Percentiles rank a stretch among this genome's conserved stretches.
These are phyloP conservation scores for Sebastes kiyomatsui DNA, from an alignment of 2,797 vertebrate species.

Conservation along the genomic window DNA sequence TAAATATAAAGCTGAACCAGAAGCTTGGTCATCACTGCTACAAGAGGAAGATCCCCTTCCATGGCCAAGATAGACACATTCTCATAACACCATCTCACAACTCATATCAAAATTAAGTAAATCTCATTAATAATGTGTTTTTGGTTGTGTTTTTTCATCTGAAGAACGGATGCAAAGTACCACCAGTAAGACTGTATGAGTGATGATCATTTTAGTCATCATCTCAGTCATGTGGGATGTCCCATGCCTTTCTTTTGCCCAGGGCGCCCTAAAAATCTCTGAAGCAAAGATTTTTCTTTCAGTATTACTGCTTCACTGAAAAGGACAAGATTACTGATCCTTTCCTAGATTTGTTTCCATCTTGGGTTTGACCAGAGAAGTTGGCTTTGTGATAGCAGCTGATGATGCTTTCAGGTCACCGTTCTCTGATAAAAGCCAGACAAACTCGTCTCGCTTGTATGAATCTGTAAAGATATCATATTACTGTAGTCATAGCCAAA, in stretches of 20 bases:
- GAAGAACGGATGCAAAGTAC: neutral
- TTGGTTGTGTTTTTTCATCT: neutral
- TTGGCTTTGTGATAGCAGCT: neutral
- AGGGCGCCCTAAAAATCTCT: neutral
- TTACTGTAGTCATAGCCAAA: neutral
- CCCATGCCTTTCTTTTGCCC: slow-evolving; percentile 10
- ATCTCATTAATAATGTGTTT: neutral
- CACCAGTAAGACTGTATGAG: neutral
- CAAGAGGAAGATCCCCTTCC: neutral
- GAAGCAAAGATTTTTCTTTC: neutral
- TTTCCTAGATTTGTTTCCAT: neutral
- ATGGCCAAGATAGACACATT: neutral
- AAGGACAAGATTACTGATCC: neutral
- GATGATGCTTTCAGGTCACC: neutral
- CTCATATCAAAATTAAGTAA: neutral
- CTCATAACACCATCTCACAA: neutral
- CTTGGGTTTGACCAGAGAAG: neutral
- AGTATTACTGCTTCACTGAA: neutral
- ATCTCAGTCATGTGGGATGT: slow-evolving; percentile 24
- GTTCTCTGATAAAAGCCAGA: neutral
- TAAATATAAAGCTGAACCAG: neutral
- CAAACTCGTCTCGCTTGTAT: neutral
- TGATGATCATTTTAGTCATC: neutral
- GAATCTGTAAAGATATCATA: neutral
- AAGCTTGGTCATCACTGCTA: neutral